Conservation (phyloP, 2,888 invertebrate genomes). For the Melanophora roralis region DNA sequence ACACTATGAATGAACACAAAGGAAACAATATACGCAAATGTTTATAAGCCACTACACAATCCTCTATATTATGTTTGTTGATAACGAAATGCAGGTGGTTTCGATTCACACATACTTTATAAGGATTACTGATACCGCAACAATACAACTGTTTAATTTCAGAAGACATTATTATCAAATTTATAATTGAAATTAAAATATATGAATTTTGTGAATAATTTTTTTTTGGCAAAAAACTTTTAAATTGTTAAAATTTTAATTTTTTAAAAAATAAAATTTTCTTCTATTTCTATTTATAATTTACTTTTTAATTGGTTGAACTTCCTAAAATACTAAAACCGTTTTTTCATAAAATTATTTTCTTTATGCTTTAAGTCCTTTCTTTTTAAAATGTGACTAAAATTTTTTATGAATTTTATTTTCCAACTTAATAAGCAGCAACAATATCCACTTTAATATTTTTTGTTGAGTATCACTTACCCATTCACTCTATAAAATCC, state of each 20-base stretch:
- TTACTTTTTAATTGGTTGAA: no score
- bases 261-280: no score
- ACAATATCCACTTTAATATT: neutral
- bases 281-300: no score
- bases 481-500: neutral
- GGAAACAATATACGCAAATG: neutral
- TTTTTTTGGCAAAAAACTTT: no score
- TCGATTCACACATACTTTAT: conserved; percentile 32
- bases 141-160: conserved; percentile 31
- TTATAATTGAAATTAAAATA: no score
- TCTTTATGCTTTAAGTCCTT: neutral
- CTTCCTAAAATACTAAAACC: no score
- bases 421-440: neutral
- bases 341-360: no score
- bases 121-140: conserved; percentile 48
- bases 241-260: no score
- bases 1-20: neutral
- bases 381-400: no score
- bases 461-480: neutral
- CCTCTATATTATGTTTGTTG: conserved; percentile 7
- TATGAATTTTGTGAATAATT: no score
- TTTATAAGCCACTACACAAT: no score
- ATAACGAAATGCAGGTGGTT: conserved; percentile 50
- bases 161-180: no score
- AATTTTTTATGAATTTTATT: neutral